phyloP scores from a whole-genome alignment of 2,113 vertebrate species.

The Alaudala cheleensis region DNA sequence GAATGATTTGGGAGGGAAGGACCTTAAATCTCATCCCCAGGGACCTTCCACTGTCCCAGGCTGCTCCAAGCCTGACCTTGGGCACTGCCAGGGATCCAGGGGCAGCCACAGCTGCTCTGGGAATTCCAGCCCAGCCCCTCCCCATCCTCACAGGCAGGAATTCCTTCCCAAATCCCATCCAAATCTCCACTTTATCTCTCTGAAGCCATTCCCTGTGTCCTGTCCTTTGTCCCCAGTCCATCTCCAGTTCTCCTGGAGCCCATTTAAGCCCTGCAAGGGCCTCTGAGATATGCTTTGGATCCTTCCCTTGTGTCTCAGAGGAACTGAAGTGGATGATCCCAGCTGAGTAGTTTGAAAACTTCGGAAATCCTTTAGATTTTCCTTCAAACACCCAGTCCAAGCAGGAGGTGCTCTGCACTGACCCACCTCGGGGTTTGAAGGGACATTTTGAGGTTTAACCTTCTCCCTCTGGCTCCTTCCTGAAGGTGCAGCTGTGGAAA shows the following conservation, averaged over 20 bases:
- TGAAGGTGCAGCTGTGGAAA: not conserved
- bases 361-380: not conserved
- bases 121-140: not conserved
- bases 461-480: not conserved
- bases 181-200: not conserved
- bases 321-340: not conserved
- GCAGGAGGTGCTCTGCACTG: not conserved
- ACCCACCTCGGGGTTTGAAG: not conserved
- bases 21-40: not conserved
- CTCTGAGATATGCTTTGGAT: not conserved
- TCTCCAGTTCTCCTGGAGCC: not conserved
- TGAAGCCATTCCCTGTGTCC: not conserved
- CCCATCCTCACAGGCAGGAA: not conserved
- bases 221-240: not conserved
- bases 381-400: too few species aligned
- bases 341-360: not conserved
- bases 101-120: not conserved
- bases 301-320: not conserved
- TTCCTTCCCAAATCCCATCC: not conserved
- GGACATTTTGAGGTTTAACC: not conserved
- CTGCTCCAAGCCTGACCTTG: accelerated
- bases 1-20: not conserved
- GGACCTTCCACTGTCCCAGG: accelerated
- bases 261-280: not conserved
- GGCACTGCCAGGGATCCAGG: not conserved